These are phyloP conservation scores for Epinotia bilunana DNA, from an alignment of 2,888 invertebrate species.

Conservation along the genomic window DNA sequence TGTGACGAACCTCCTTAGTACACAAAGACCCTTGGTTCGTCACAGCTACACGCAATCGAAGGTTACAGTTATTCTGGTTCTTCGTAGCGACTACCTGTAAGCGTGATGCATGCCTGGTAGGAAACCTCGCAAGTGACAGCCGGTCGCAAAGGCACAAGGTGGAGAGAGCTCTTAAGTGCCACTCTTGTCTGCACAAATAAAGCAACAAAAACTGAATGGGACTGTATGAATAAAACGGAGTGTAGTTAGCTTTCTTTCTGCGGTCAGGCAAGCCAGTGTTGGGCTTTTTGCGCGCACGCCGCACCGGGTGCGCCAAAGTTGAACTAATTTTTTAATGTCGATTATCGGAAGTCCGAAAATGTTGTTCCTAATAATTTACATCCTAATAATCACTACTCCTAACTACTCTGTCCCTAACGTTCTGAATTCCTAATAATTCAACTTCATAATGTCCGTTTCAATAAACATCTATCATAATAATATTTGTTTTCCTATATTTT, in stretches of 20 bases:
- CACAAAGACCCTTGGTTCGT: neutral
- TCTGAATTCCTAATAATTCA: too few relatives aligned
- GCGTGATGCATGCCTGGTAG: slow-evolving; percentile 3
- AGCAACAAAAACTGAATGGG: neutral
- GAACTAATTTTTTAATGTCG: too few relatives aligned
- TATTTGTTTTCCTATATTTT: too few relatives aligned
- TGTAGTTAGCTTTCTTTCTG: neutral
- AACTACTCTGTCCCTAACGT: too few relatives aligned
- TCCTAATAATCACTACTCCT: too few relatives aligned
- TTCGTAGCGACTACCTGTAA: neutral
- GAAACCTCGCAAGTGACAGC: slow-evolving; percentile 21
- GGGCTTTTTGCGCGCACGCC: too few relatives aligned
- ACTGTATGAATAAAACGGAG: neutral
- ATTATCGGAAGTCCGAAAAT: too few relatives aligned
- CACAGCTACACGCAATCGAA: neutral
- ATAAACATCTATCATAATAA: too few relatives aligned
- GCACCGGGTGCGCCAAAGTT: too few relatives aligned
- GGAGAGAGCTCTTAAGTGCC: neutral
- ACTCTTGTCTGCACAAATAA: neutral
- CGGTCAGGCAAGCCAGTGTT: too few relatives aligned
- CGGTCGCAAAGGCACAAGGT: neutral
- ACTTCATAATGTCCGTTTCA: too few relatives aligned
- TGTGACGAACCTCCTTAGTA: neutral
- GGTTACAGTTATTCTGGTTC: neutral
- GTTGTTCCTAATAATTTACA: too few relatives aligned